Evolutionary conservation across 1,140 invertebrate species (phyloP), one percentile per base, ranked within the genome.

Genomic region (Eriocheir sinensis): DNA sequence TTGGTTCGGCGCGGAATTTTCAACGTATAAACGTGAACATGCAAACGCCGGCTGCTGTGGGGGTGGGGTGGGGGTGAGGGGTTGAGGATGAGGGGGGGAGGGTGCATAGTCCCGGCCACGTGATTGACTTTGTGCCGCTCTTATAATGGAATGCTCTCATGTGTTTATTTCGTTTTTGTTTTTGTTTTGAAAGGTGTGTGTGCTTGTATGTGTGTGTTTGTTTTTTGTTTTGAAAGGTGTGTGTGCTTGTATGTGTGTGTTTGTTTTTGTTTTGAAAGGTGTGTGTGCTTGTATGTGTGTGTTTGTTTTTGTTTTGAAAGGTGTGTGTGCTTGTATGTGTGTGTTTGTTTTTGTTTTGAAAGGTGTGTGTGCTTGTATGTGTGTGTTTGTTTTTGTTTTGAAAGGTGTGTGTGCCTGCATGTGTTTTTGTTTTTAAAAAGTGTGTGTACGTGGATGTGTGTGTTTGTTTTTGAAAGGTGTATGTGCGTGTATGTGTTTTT

Each of bases 391-490:
- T n/a, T 40, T 2, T 89, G 53, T 89, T 21, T 89, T 30, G 41
- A 89, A 21, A 53, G n/a, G 36, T n/a, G 44, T 44, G 17, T 41
- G 8, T 89, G 15, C n/a, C 41, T 8, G 32, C 34, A 83, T 83
- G 30, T 83, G 34, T 8, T 9, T 83, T 9, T 83, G 15, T 30
- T n/a, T 6, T 83, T 9, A 15, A 4, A 4, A 32, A 9, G 40
- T 89, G 88, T 38, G 40, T 89, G 30, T 3, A 41, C 27, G 6
- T 91, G 15, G 72, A 80, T 91, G n/a, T 72, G 41, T 91, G 38
- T 72, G 41, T 91, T 34, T 60, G 53, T 72, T 72, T 72, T 12
- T 12, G 27, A 27, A 12, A 72, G 53, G 9, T 81, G 3, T 41
- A 30, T 27, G 17, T 9, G n/a, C 21, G 0, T 48, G 21, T 38